Evolutionary conservation across 2,113 vertebrate species (phyloP).

Genomic region (Oceanodroma tethys): DNA sequence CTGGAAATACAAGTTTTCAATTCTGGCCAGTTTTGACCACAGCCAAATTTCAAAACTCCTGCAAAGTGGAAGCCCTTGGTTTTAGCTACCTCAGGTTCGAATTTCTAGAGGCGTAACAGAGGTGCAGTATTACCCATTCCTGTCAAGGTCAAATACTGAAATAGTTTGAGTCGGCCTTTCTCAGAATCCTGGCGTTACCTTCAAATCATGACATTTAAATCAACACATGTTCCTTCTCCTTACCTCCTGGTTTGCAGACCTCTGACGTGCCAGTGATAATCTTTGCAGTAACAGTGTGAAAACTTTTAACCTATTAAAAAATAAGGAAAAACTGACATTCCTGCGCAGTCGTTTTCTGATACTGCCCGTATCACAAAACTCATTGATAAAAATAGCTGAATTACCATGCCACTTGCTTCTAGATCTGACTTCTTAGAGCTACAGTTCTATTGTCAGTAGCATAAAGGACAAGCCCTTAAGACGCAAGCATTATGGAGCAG

Average conservation of each 20-base stretch:
- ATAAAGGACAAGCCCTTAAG: neutral
- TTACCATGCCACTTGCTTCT: neutral
- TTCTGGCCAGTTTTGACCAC: neutral
- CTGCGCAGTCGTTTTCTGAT: neutral
- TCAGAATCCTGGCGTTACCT: neutral
- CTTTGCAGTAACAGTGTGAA: neutral
- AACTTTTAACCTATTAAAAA: neutral
- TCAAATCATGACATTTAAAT: neutral
- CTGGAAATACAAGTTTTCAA: conserved; percentile 39
- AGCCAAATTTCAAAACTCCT: neutral
- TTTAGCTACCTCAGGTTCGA: neutral
- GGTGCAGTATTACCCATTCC: neutral
- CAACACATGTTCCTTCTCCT: neutral
- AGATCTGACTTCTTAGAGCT: neutral
- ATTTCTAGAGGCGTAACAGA: neutral
- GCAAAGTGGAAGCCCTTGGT: neutral
- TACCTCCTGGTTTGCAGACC: neutral
- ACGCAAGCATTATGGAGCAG: neutral
- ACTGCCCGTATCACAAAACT: neutral
- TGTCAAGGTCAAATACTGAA: neutral
- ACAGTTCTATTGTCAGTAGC: neutral
- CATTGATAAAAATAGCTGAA: neutral
- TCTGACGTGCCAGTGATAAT: neutral
- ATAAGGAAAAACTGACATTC: neutral
- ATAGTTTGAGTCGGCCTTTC: neutral